Percentiles rank a stretch among this genome's conserved stretches.
Conservation (phyloP, 2,113 vertebrate species). For the Eurypyga helias region DNA sequence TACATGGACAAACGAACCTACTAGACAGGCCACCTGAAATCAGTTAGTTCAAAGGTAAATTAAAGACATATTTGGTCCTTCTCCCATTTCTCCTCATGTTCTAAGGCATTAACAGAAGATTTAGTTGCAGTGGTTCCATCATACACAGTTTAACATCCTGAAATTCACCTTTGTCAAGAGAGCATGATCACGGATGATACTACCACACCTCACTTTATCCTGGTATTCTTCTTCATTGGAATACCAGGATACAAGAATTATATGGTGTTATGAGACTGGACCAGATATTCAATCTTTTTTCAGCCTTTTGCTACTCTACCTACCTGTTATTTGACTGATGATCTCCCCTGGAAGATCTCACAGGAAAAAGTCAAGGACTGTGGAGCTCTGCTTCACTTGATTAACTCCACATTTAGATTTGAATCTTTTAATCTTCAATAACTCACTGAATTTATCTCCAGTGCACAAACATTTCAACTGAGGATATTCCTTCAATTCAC, state of each 20-base stretch:
- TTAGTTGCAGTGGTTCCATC: not conserved
- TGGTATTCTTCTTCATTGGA: not conserved
- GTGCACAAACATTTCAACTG: not conserved
- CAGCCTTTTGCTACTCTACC: not conserved
- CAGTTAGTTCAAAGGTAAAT: constrained; percentile 57
- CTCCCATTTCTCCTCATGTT: constrained; percentile 14
- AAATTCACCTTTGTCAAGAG: not conserved
- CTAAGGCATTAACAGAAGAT: not conserved
- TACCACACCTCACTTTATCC: not conserved
- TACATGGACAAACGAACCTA: not conserved
- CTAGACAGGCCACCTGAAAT: constrained; percentile 42
- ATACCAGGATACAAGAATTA: not conserved
- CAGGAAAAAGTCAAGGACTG: not conserved
- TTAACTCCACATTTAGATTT: not conserved
- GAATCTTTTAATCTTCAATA: not conserved
- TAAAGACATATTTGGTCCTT: constrained; percentile 36
- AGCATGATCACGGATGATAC: not conserved
- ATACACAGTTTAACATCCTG: not conserved
- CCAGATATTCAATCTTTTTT: not conserved
- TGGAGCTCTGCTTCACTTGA: not conserved
- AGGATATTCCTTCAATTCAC: not conserved
- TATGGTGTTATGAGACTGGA: not conserved
- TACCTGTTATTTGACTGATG: not conserved
- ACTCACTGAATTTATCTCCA: rapidly evolving
- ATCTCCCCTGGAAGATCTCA: not conserved